Conservation (phyloP, 2,113 vertebrate species). For the Globicephala melas region DNA sequence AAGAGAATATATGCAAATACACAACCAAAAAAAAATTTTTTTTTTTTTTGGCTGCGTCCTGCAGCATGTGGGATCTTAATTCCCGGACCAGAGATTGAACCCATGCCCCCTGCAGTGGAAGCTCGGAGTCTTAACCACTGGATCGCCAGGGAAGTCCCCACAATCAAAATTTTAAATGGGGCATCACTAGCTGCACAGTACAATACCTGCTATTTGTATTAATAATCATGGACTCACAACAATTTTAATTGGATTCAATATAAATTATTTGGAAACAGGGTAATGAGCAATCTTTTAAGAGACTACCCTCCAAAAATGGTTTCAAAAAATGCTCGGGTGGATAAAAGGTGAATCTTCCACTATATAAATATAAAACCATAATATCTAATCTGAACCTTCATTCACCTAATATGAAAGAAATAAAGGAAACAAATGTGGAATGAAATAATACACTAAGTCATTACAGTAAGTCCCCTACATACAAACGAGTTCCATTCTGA, state of each 20-base stretch:
- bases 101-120: no score
- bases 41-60: no score
- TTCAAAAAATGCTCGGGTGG: not conserved
- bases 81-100: no score
- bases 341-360: not conserved
- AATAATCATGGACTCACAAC: not conserved
- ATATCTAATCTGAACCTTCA: not conserved
- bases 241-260: not conserved
- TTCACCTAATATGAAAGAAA: not conserved
- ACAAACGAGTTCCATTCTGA: no score
- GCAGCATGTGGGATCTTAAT: no score
- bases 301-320: not conserved
- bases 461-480: not conserved
- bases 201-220: not conserved
- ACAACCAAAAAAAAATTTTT: not conserved
- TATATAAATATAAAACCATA: not conserved
- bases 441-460: not conserved
- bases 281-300: conserved; percentile 37
- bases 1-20: not conserved
- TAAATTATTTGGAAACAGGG: not conserved
- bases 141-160: no score
- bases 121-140: no score
- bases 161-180: not conserved
- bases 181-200: not conserved
- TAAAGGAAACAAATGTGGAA: not conserved